These are phyloP conservation scores for Ectropis grisescens DNA, from an alignment of 1,140 invertebrate genomes.

Conservation along the genomic window DNA sequence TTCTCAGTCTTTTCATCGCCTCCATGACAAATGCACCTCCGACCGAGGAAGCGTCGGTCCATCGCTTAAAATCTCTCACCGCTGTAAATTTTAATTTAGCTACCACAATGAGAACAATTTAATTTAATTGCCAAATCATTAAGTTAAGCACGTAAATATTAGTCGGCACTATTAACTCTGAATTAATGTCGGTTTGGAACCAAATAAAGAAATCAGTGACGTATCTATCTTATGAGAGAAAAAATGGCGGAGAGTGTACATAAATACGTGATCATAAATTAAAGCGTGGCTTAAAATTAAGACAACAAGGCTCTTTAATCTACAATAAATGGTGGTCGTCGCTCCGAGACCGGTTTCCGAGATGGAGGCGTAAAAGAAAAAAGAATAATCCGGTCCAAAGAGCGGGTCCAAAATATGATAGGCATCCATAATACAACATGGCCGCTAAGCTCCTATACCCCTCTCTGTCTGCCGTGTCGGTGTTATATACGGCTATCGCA, in stretches of 20 bases:
- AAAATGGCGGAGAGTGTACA: slow-evolving; percentile 51
- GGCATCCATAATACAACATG: slow-evolving; percentile 70
- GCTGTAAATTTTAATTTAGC: slow-evolving; percentile 62
- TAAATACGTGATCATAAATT: slow-evolving; percentile 66
- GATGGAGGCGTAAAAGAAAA: slow-evolving; percentile 59
- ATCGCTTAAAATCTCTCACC: slow-evolving; percentile 38
- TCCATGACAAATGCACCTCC: no score
- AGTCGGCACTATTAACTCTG: slow-evolving; percentile 45
- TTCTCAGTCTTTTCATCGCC: no score
- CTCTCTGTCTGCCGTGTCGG: slow-evolving; percentile 32
- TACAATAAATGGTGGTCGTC: slow-evolving; percentile 67
- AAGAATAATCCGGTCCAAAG: slow-evolving; percentile 62
- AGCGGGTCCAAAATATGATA: slow-evolving; percentile 69
- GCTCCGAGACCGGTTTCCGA: slow-evolving; percentile 56
- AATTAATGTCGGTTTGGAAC: slow-evolving; percentile 47
- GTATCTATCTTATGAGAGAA: slow-evolving; percentile 45
- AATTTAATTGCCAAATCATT: slow-evolving; percentile 70
- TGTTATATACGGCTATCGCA: slow-evolving; percentile 34
- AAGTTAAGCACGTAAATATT: slow-evolving; percentile 66
- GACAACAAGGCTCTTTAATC: slow-evolving; percentile 70
- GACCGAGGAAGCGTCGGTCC: background rate
- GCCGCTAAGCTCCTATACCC: slow-evolving; percentile 56
- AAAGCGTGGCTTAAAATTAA: slow-evolving; percentile 65
- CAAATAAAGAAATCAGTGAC: slow-evolving; percentile 60
- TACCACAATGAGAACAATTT: slow-evolving; percentile 62